Percentiles rank a stretch among this genome's conserved stretches.
Evolutionary conservation across 2,113 vertebrate species (phyloP).

Genomic region (Verasper variegatus): DNA sequence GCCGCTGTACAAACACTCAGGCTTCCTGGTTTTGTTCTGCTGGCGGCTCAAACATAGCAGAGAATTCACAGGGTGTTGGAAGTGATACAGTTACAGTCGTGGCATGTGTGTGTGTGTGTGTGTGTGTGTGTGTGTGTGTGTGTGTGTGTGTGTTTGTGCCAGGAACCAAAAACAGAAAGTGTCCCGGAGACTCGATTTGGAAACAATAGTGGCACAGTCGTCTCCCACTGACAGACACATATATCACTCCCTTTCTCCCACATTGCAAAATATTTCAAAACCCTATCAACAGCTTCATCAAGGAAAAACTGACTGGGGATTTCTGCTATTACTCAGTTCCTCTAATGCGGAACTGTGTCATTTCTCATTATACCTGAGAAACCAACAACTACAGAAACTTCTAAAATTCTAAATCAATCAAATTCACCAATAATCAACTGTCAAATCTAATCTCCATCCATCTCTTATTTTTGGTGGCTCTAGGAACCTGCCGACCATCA

Average conservation of each 20-base stretch:
- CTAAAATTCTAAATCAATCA: no score
- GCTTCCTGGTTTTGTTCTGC: slow-evolving; percentile 82
- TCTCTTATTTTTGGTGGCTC: slow-evolving; percentile 2
- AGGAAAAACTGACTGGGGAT: slow-evolving; percentile 4
- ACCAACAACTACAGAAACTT: not conserved
- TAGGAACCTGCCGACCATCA: slow-evolving; percentile 94
- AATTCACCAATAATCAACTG: no score
- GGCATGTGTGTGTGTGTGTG: not conserved
- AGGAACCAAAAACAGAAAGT: slow-evolving; percentile 34
- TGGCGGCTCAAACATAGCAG: slow-evolving; percentile 30
- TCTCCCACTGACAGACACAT: slow-evolving; percentile 30
- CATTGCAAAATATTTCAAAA: not conserved
- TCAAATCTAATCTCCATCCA: no score
- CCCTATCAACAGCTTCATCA: not conserved
- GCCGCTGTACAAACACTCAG: slow-evolving; percentile 66
- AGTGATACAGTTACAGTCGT: slow-evolving; percentile 33
- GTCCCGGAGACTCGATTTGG: slow-evolving; percentile 15
- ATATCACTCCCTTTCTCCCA: not conserved
- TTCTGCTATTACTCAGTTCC: not conserved
- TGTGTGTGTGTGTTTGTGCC: slow-evolving; percentile 1
- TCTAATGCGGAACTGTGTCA: no score
- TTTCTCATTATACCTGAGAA: no score
- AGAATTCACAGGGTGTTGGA: slow-evolving; percentile 42
- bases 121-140: slow-evolving; percentile 15
- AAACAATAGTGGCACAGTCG: slow-evolving; percentile 3